Evolutionary conservation across 2,113 vertebrate species (phyloP).

Genomic region (Pongo pygmaeus): DNA sequence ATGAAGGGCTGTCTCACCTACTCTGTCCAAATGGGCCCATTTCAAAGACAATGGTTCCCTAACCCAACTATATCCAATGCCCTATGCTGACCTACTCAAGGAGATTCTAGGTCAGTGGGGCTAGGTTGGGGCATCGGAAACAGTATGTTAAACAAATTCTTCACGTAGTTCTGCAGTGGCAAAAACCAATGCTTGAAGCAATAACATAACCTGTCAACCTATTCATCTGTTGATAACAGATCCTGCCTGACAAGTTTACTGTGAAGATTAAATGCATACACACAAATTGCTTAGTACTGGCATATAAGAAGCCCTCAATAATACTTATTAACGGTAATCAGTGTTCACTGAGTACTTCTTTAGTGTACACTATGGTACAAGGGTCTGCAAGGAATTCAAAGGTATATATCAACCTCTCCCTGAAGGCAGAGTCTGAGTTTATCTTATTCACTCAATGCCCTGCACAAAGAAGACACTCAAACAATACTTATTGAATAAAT

Average conservation of each 20-base stretch:
- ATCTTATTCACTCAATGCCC: not conserved
- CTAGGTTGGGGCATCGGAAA: not conserved
- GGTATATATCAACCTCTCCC: not conserved
- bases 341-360: not conserved
- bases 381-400: not conserved
- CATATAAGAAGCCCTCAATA: not conserved
- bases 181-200: slow-evolving; percentile 1
- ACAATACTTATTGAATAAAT: not conserved
- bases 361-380: not conserved
- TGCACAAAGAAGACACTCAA: not conserved
- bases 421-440: not conserved
- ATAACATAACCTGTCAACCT: not conserved
- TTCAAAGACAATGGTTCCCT: not conserved
- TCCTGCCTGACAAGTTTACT: not conserved
- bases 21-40: not conserved
- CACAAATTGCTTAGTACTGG: not conserved
- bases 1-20: not conserved
- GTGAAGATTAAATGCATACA: not conserved
- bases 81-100: not conserved
- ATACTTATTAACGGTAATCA: not conserved
- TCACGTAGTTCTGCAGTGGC: not conserved
- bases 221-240: not conserved
- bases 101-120: not conserved
- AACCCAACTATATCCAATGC: not conserved
- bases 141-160: not conserved